Percentiles rank a stretch among this genome's conserved stretches.
phyloP scores from a whole-genome alignment of 2,797 vertebrate species.

The Rhadinocentrus ornatus region DNA sequence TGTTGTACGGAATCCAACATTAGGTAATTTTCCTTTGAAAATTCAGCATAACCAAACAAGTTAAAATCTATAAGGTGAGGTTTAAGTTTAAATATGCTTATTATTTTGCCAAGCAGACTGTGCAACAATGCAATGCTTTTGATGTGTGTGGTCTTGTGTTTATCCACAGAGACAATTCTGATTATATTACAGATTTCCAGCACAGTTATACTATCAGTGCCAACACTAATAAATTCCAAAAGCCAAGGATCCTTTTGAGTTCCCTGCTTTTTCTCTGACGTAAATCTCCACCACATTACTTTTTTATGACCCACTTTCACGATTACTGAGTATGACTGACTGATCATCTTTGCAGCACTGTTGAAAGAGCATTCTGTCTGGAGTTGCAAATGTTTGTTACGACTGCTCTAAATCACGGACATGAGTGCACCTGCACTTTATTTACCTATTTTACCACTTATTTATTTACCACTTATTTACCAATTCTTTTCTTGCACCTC shows the following conservation, averaged over 20 bases:
- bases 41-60: not conserved
- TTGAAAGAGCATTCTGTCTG: conserved; percentile 21
- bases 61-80: not conserved
- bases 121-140: not conserved
- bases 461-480: too few relatives aligned
- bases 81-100: not conserved
- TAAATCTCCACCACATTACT: conserved; percentile 8
- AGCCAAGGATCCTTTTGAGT: conserved; percentile 19
- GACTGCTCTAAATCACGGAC: conserved; percentile 1
- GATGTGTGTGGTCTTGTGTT: not conserved
- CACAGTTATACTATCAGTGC: too few relatives aligned
- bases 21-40: not conserved
- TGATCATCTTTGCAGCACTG: conserved; percentile 22
- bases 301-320: conserved; percentile 15
- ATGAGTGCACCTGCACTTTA: not conserved
- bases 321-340: conserved; percentile 18
- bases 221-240: too few relatives aligned
- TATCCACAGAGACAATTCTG: not conserved
- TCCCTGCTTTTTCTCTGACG: not conserved
- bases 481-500: too few relatives aligned
- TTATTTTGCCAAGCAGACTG: not conserved
- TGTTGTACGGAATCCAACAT: not conserved
- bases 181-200: too few relatives aligned
- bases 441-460: too few relatives aligned
- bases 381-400: not conserved